Percentiles rank a stretch among this genome's conserved stretches.
phyloP scores from a whole-genome alignment of 2,888 invertebrate species.

The Anoncus sp. region DNA sequence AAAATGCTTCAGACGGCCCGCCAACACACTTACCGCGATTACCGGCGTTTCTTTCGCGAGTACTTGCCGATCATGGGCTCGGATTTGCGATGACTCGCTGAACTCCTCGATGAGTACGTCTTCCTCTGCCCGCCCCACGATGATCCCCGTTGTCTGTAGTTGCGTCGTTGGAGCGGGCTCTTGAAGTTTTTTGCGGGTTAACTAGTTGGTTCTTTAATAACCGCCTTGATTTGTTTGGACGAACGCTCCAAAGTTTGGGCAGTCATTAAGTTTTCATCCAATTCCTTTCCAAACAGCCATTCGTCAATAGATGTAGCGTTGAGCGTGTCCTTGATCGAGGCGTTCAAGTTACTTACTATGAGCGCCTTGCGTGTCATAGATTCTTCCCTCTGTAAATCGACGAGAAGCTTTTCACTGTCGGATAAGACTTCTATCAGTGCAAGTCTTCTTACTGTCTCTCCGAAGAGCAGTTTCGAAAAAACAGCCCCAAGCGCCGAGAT shows the following conservation, averaged over 20 bases:
- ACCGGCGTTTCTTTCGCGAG: conserved; percentile 39
- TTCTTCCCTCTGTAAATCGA: conserved; percentile 60
- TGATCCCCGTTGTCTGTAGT: conserved; percentile 20
- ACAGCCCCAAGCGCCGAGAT: conserved; percentile 45
- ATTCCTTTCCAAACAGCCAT: conserved; percentile 57
- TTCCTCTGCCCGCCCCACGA: conserved; percentile 41
- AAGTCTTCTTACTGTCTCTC: conserved; percentile 27
- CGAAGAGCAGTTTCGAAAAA: conserved; percentile 45
- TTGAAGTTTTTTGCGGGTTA: conserved; percentile 61
- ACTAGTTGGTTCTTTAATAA: conserved; percentile 23
- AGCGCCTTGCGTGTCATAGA: conserved; percentile 50
- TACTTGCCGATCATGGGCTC: conserved; percentile 32
- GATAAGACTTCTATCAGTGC: conserved; percentile 46
- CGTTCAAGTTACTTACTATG: conserved; percentile 46
- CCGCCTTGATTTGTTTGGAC: conserved; percentile 45
- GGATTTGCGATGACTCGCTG: conserved; percentile 29
- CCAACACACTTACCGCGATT: conserved; percentile 41
- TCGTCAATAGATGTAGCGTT: conserved; percentile 52
- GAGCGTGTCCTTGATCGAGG: conserved; percentile 54
- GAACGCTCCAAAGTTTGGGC: conserved; percentile 52
- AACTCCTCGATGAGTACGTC: conserved; percentile 19
- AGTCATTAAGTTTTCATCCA: conserved; percentile 48
- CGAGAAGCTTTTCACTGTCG: conserved; percentile 48
- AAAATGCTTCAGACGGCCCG: conserved; percentile 44
- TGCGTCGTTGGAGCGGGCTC: conserved; percentile 36